Conservation (phyloP, 2,797 vertebrate genomes). For the Pantherophis alleghaniensis region DNA sequence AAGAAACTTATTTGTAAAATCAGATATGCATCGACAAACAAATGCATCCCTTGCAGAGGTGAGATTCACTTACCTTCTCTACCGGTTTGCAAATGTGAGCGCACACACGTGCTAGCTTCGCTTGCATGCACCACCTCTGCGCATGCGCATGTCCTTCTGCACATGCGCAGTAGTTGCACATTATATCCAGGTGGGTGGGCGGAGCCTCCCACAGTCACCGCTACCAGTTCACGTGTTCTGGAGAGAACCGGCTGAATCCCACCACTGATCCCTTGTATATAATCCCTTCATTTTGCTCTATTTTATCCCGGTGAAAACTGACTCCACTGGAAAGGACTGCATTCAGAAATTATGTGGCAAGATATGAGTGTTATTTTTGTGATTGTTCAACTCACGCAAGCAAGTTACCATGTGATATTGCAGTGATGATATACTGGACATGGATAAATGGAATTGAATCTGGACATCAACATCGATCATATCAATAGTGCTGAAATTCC, state of each 20-base stretch:
- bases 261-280: background rate
- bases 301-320: background rate
- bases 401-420: background rate
- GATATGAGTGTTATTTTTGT: background rate
- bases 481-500: background rate
- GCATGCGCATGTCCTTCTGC: rapidly evolving
- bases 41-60: background rate
- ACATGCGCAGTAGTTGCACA: too few species aligned
- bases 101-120: too few species aligned
- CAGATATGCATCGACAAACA: background rate
- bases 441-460: background rate
- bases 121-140: too few species aligned
- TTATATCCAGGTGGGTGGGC: too few species aligned
- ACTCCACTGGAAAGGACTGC: background rate
- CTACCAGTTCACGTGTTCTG: too few species aligned
- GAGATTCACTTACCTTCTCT: too few species aligned
- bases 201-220: too few species aligned
- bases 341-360: background rate
- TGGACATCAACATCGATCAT: background rate
- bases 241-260: too few species aligned
- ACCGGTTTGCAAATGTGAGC: too few species aligned
- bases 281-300: background rate
- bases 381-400: background rate
- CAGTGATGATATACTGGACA: background rate
- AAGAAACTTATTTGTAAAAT: background rate